Conservation (phyloP, 2,113 vertebrate species). For the Cephalopholis sonnerati region DNA sequence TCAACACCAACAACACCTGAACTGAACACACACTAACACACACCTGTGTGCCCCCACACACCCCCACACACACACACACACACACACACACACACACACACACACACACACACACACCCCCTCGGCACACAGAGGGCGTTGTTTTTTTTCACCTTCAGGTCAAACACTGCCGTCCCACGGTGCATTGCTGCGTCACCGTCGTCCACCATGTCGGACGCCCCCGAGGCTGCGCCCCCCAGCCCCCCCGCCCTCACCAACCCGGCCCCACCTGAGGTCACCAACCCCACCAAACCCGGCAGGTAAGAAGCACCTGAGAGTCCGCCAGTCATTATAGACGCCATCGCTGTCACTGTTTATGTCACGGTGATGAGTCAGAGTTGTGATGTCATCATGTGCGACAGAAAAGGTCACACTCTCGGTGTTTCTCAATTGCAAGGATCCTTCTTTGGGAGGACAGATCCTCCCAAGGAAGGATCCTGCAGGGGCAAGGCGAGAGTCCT, state of each 20-base stretch:
- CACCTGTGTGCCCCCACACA: slow-evolving; percentile 39
- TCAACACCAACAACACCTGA: slow-evolving; percentile 55
- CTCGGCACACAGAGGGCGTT: slow-evolving; percentile 56
- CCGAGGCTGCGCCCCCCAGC: slow-evolving; percentile 85
- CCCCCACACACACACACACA: slow-evolving; percentile 3
- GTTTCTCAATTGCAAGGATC: too few relatives aligned
- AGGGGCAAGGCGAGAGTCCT: too few relatives aligned
- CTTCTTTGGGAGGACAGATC: too few relatives aligned
- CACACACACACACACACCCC: slow-evolving; percentile 53
- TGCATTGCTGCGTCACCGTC: slow-evolving; percentile 62
- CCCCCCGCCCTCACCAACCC: slow-evolving; percentile 90
- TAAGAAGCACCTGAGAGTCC: slow-evolving; percentile 11
- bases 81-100: slow-evolving; percentile 18
- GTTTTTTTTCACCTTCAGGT: slow-evolving; percentile 60
- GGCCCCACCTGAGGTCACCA: slow-evolving; percentile 91
- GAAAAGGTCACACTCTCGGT: too few relatives aligned
- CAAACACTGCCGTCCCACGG: slow-evolving; percentile 64
- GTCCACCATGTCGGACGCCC: slow-evolving; percentile 90
- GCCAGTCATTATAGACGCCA: too few relatives aligned
- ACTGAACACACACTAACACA: slow-evolving; percentile 55
- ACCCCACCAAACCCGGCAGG: slow-evolving; percentile 92
- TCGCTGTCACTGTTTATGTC: too few relatives aligned
- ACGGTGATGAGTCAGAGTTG: too few relatives aligned
- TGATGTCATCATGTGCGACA: too few relatives aligned
- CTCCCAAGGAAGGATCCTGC: too few relatives aligned